Evolutionary conservation across 2,113 vertebrate species (phyloP).

Genomic region (Cyphomyrus plagiostoma): DNA sequence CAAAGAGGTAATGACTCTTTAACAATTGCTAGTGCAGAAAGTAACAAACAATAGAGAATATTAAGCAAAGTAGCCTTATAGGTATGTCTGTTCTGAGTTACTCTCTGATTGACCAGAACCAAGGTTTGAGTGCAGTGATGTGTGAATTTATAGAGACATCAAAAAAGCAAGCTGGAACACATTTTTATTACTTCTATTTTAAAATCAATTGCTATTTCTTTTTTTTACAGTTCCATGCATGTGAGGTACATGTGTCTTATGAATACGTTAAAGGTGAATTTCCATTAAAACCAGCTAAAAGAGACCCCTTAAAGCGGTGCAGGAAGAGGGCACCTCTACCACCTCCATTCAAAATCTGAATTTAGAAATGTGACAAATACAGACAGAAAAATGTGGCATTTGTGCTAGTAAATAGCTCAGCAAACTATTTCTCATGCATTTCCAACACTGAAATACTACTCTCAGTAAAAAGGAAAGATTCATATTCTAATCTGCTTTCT

Average conservation of each 20-base stretch:
- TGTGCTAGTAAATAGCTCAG: not conserved
- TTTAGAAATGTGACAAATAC: not conserved
- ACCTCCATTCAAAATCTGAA: not conserved
- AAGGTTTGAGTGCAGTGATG: not conserved
- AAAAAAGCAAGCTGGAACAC: not conserved
- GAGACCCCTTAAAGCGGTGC: not conserved
- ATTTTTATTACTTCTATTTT: not conserved
- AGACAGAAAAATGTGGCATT: not conserved
- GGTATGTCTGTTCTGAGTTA: not conserved
- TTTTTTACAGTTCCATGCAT: not conserved
- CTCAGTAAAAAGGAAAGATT: not conserved
- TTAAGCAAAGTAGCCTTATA: not conserved
- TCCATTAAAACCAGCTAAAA: not conserved
- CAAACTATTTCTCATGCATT: not conserved
- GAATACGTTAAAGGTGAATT: not conserved
- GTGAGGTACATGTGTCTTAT: not conserved
- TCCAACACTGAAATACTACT: not conserved
- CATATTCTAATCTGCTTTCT: not conserved
- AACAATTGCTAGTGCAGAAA: not conserved
- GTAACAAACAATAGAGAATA: not conserved
- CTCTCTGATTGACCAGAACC: not conserved
- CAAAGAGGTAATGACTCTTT: not conserved
- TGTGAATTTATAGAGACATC: not conserved
- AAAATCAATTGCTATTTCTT: not conserved
- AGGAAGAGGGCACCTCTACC: not conserved